Base-by-base conservation (phyloP, 2,888 invertebrate species). In the Drosophila koepferae region DNA sequence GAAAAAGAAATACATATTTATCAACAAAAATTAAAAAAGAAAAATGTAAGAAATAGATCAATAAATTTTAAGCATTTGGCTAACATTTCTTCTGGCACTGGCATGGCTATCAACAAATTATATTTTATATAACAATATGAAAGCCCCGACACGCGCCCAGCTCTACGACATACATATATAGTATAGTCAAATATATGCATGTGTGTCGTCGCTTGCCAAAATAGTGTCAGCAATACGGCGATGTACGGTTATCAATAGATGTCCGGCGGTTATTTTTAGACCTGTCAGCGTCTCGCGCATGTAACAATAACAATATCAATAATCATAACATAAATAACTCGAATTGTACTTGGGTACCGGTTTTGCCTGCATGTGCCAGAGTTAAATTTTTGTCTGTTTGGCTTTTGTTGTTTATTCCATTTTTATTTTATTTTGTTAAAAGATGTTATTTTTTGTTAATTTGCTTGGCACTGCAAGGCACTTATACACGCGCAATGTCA, bases 181-280 rank as follows among this genome's bases (percentile, higher is more conserved):
- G n/a, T 66, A 31, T 40, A 28, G 28, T 28, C 28, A 28, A 6
- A 2, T 23, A 40, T 34, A 23, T 54, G 48, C 60, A 53, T 46
- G 58, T 54, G 48, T 72, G 72, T 63, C 43, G 38, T 20, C 55
- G 67, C 43, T 59, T 77, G 73, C 71, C 68, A 68, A 80, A 80
- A 77, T 63, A 69, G 63, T 77, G 68, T 64, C 60, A 65, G 56
- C 36, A 10, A 16, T 40, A 43, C 55, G 53, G n/a, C 46, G 67
- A 66, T 66, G 66, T 68, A 51, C 44, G 74, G 72, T 67, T 80
- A 80, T 80, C 77, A 77, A 74, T 67, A 77, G 69, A 77, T 72
- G 77, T 65, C 72, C 71, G 62, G 55, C 53, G 28, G 70, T 62
- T 80, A 80, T 80, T 72, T 80, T 67, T 77, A 74, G 80, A 72